These are phyloP conservation scores for Scytalopus superciliaris DNA, from an alignment of 2,113 vertebrate genomes.

Conservation along the genomic window DNA sequence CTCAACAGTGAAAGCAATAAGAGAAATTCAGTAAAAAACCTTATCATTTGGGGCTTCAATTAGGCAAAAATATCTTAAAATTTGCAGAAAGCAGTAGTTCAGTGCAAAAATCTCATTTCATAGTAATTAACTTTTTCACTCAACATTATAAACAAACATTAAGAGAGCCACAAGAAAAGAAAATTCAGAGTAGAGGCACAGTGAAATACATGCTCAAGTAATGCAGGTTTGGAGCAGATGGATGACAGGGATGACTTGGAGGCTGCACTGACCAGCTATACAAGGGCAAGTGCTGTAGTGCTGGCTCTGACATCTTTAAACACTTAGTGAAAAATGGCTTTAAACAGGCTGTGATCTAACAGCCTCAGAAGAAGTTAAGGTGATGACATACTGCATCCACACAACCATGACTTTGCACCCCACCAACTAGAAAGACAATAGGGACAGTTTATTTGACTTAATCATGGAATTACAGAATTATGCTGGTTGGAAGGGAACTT, in stretches of 20 bases:
- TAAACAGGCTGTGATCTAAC: background rate
- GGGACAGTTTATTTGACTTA: background rate
- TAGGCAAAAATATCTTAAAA: background rate
- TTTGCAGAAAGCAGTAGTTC: background rate
- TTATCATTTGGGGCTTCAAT: background rate
- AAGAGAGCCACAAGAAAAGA: background rate
- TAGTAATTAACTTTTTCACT: background rate
- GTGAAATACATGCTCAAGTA: background rate
- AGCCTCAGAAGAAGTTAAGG: background rate
- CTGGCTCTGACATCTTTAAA: background rate
- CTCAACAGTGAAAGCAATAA: background rate
- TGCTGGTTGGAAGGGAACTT: background rate
- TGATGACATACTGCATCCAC: background rate
- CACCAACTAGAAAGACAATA: background rate
- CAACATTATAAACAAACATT: background rate
- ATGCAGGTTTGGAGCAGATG: background rate
- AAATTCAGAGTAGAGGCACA: background rate
- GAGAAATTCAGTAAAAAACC: background rate
- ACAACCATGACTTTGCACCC: background rate
- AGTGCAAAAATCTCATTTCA: background rate
- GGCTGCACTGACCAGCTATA: background rate
- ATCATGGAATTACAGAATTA: background rate
- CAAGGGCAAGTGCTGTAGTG: fast-evolving
- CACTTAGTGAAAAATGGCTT: background rate
- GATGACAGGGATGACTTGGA: background rate